Evolutionary conservation across 2,888 invertebrate genomes (phyloP).

Genomic region (Athalia circularis): DNA sequence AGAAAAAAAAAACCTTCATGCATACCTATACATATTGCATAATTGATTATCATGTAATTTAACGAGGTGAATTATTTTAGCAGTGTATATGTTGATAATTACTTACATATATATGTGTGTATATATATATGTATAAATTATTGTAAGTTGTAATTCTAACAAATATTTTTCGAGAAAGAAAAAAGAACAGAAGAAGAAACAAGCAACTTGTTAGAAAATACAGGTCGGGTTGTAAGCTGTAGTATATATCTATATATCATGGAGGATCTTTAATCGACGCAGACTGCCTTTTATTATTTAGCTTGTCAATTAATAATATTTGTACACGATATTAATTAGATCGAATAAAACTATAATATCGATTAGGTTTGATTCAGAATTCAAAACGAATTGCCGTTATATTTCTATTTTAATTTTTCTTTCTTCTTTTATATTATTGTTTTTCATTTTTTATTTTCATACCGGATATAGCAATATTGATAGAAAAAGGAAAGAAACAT

Average conservation of each 20-base stretch:
- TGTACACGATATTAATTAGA: background rate
- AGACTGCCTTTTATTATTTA: too few species aligned
- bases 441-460: background rate
- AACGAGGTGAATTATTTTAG: too few species aligned
- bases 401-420: background rate
- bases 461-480: too few species aligned
- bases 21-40: slow-evolving; percentile 16
- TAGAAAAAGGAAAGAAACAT: too few species aligned
- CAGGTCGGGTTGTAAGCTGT: too few species aligned
- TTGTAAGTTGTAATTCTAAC: background rate
- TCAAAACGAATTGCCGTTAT: too few species aligned
- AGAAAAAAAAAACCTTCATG: background rate
- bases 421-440: background rate
- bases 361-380: background rate
- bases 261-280: too few species aligned
- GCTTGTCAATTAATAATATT: too few species aligned
- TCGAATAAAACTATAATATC: background rate
- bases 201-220: too few species aligned
- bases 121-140: slow-evolving; percentile 15
- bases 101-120: too few species aligned
- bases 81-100: too few species aligned
- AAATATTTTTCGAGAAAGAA: slow-evolving; percentile 1
- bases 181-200: background rate
- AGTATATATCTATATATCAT: too few species aligned
- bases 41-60: background rate